Base-by-base conservation (phyloP, 2,888 invertebrate species). In the Blera fallax region DNA sequence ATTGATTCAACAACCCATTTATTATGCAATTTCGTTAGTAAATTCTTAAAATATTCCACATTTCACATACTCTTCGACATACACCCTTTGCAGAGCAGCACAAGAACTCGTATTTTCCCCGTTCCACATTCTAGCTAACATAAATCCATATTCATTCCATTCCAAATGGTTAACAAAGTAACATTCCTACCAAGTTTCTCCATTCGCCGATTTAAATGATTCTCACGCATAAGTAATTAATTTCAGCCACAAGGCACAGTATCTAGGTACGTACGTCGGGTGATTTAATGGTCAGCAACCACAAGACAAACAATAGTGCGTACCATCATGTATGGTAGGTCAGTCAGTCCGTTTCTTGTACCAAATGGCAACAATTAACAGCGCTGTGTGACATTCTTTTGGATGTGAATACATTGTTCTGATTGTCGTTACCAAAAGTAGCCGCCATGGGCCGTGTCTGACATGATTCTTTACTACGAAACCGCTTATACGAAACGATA, bases 211-310 rank as follows among this genome's bases (percentile, higher is more conserved):
- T 70, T 70, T 11, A 34, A 62, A 82, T 58, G 16, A 29, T 56
- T 64, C 70, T 77, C 82, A 77, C 82, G 77, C 40, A 82, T 24
- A 34, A 34, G 64, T 58, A 27, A 77, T 70, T 77, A 77, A 52
- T 43, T 56, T 34, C n/a, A 40, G 24, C 7, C n/a, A 16, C 54
- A 43, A 10, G 50, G 6, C 50, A 58, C 58, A 37, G 24, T n/a
- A 4, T 32, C 14, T 40, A n/a, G 16, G 24, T 24, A 24, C 24
- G 24, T 24, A 24, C 24, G 24, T 58, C 18, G 24, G 43, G 0
- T 5, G 34, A 56, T 16, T 11, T 56, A 32, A 4, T 21, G 37
- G 58, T 58, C 10, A 34, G 10, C 50, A 52, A 27, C 8, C 8
- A 8, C 29, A 43, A 60, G 10, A 7, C 52, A 60, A 40, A 50